A percentile compares a stretch with the other conserved stretches of the same genome.
These are phyloP conservation scores for Drosophila tristis DNA, from an alignment of 1,140 invertebrate genomes.

Conservation along the genomic window DNA sequence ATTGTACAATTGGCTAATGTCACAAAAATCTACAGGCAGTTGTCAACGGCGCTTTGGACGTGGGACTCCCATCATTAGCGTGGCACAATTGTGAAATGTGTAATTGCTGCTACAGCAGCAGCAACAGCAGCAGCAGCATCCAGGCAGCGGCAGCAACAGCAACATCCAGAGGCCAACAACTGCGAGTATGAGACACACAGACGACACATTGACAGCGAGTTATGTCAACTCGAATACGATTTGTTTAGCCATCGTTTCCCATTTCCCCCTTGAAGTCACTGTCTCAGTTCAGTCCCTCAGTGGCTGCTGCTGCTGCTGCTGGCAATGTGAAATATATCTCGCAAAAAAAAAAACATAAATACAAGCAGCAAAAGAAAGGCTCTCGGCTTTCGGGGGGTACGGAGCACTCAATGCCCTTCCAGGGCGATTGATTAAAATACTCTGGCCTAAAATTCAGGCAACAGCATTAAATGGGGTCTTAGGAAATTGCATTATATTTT, in stretches of 20 bases:
- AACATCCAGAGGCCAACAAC: slow-evolving; percentile 52
- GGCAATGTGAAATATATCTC: slow-evolving; percentile 61
- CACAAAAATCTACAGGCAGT: slow-evolving; percentile 77
- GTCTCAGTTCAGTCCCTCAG: slow-evolving; percentile 14
- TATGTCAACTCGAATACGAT: slow-evolving; percentile 79
- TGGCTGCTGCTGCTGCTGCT: slow-evolving; percentile 46
- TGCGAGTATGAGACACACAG: slow-evolving; percentile 72
- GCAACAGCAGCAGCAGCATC: slow-evolving; percentile 26
- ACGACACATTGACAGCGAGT: slow-evolving; percentile 80
- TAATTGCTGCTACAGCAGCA: slow-evolving; percentile 72
- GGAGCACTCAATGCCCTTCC: background rate
- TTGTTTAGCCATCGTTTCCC: slow-evolving; percentile 59
- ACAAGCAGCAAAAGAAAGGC: slow-evolving; percentile 21
- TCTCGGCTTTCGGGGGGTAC: too few relatives aligned
- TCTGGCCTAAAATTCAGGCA: too few relatives aligned
- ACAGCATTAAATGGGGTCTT: too few relatives aligned
- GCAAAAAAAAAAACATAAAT: slow-evolving; percentile 56
- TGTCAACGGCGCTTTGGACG: slow-evolving; percentile 73
- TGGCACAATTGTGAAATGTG: slow-evolving; percentile 82
- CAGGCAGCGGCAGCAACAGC: slow-evolving; percentile 34
- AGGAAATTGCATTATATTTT: too few relatives aligned
- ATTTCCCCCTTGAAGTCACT: slow-evolving; percentile 18
- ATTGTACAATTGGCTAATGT: slow-evolving; percentile 81
- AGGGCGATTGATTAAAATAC: background rate
- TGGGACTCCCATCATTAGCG: slow-evolving; percentile 82